Base-by-base conservation (phyloP, 2,888 invertebrate species). In the Alcis repandata region DNA sequence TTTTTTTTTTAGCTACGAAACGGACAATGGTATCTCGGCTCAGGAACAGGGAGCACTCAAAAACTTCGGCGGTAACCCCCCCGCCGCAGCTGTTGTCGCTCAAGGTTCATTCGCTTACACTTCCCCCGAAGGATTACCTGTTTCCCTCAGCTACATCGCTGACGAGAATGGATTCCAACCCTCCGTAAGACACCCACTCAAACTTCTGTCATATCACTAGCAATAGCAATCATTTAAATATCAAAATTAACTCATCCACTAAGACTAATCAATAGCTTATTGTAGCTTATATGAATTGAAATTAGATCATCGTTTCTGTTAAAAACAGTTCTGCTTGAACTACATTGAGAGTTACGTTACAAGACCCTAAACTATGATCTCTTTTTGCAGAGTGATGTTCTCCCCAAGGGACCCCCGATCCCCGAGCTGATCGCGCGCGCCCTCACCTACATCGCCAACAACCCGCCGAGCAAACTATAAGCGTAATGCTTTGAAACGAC, bases 91-190 rank as follows among this genome's bases (percentile, higher is more conserved):
- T 7, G 79, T 67, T n/a, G 94, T 92, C 54, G 90, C 90, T n/a
- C 90, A 93, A 72, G 95, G 95, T 22, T 86, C 90, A 2, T 95
- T 87, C 89, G 88, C 93, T 48, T 94, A 91, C 83, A 94, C 90
- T 6, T 94, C 94, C 1, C 95, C 95, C 13, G 95, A 96, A 72
- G 96, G 96, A 4, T 81, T 90, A 33, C 90, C 90, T 13, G 89
- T 95, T 74, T 81, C 85, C 20, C 79, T 96, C 67, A 84, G 88
- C 46, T 96, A 96, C 85, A 79, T 94, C 64, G 96, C 96, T 70
- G 95, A 96, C 76, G 95, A 96, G 83, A 94, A 95, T 69, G 96
- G 96, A 65, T 96, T 95, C 93, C 95, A 95, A 72, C 95, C 96
- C 19, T 86, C 92, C 79, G 95, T 90, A 71, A 79, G 82, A 78